Evolutionary conservation across 2,113 vertebrate genomes (phyloP), one percentile per base, ranked within the genome.

Genomic region (Hiodon alosoides): DNA sequence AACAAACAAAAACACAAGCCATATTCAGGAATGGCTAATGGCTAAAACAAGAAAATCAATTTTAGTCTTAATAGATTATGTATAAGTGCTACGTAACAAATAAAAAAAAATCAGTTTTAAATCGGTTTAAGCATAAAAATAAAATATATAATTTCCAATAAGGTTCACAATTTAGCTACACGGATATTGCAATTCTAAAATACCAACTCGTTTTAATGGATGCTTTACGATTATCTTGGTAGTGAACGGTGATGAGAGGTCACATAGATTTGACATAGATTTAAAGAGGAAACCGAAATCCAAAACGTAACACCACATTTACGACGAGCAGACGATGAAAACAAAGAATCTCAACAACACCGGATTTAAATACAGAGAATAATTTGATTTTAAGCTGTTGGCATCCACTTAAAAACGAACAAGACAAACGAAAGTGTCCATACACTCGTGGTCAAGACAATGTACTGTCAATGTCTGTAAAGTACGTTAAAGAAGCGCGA

Each of bases 401-500:
- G 91, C 93, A 91, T 93, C 93, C 93, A 96, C 92, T 92, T 89
- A 92, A 87, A 91, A 91, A 93, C 87, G 85, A 94, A 94, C 92
- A 85, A 93, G 90, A 95, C 89, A 92, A 93, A 93, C 89, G 87
- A 92, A 92, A 90, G 85, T 90, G 91, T 91, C 82, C 86, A 90
- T 87, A 90, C 91, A 93, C 94, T 93, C 85, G 88, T 90, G 89
- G 90, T 93, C 92, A 95, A 90, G 84, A 94, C 90, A 94, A 91
- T 90, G 93, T 93, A 94, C 93, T 89, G 93, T 93, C 92, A 93
- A 91, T 92, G 89, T 92, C 93, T 93, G 93, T 93, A 94, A 89
- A 93, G 92, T 89, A 94, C 89, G 87, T 94, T 92, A 94, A 94
- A 92, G 92, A 96, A 96, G 95, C 94, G 89, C 94, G 90, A 90